These are phyloP conservation scores for Tachycineta bicolor DNA, from an alignment of 2,113 vertebrate species.

Conservation along the genomic window DNA sequence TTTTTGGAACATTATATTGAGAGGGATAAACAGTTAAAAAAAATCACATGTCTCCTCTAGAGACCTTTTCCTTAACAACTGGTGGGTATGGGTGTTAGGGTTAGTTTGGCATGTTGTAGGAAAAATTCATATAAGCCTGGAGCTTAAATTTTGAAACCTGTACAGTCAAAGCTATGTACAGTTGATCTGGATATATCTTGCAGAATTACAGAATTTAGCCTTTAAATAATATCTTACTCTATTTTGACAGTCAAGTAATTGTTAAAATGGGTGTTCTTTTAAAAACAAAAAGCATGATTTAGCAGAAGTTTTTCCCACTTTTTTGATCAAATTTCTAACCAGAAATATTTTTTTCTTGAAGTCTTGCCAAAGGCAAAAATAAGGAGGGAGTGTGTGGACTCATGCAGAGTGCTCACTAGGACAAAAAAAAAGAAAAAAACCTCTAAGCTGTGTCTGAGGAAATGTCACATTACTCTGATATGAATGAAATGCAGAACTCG, in stretches of 20 bases:
- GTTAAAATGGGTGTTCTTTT: neutral
- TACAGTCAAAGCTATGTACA: neutral
- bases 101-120: neutral
- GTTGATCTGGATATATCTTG: neutral
- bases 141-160: neutral
- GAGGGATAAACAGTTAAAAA: neutral
- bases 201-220: neutral
- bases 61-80: neutral
- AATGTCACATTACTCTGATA: constrained; percentile 20
- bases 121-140: neutral
- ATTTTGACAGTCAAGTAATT: neutral
- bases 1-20: neutral
- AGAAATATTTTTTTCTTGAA: constrained; percentile 18
- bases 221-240: neutral
- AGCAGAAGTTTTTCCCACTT: neutral
- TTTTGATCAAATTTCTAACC: neutral
- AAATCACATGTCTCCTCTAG: neutral
- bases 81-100: neutral
- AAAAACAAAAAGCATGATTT: neutral
- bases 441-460: constrained; percentile 2
- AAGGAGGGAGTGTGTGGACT: neutral
- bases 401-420: neutral
- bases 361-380: constrained; percentile 28
- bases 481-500: neutral
- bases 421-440: neutral